Conservation (phyloP, 2,797 vertebrate species). For the Spizella passerina region DNA sequence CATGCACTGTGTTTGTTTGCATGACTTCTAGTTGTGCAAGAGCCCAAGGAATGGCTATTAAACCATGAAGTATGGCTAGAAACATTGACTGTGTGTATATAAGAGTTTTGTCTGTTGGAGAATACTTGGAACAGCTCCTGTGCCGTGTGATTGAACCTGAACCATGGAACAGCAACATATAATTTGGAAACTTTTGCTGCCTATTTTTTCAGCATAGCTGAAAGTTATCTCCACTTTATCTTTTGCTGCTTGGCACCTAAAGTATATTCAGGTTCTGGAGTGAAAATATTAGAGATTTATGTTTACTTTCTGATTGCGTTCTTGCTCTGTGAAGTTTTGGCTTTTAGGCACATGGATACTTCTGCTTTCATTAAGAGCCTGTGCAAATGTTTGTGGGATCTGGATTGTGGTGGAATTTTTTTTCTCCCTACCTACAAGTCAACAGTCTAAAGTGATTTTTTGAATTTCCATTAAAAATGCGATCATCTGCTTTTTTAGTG, state of each 20-base stretch:
- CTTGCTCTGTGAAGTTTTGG: background rate
- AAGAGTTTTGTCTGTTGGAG: background rate
- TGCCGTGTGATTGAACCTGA: background rate
- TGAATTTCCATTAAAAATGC: background rate
- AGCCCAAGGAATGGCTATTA: background rate
- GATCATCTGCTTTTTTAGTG: background rate
- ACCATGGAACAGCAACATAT: background rate
- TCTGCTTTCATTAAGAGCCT: background rate
- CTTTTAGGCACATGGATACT: background rate
- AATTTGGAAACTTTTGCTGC: background rate
- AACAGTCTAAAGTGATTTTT: background rate
- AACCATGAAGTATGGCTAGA: background rate
- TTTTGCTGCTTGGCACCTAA: background rate
- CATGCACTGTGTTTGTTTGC: background rate
- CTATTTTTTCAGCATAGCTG: background rate
- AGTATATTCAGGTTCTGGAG: background rate
- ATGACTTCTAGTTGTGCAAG: background rate
- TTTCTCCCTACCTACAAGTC: background rate
- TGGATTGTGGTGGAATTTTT: accelerated
- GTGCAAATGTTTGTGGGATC: background rate
- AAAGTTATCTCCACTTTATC: background rate
- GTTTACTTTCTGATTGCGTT: background rate
- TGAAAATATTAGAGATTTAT: background rate
- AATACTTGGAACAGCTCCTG: background rate
- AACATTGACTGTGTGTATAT: background rate